phyloP scores from a whole-genome alignment of 2,888 invertebrate genomes.

The Rhagonycha fulva region DNA sequence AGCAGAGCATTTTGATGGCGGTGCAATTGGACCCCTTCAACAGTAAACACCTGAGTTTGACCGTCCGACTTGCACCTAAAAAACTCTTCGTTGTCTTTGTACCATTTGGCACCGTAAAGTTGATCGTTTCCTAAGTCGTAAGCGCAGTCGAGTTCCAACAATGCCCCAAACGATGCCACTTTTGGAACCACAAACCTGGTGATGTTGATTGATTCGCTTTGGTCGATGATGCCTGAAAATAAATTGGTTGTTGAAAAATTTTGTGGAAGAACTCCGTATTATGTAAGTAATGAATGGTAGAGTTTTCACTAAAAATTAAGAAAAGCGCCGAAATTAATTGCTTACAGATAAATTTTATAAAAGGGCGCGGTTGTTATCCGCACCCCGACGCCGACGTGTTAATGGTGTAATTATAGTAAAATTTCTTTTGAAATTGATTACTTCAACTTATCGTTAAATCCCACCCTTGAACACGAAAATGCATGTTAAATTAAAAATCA shows the following conservation, averaged over 20 bases:
- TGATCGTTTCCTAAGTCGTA: slow-evolving; percentile 43
- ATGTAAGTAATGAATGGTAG: slow-evolving; percentile 37
- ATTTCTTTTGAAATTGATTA: slow-evolving; percentile 15
- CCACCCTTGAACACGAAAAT: slow-evolving; percentile 13
- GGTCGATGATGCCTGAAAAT: slow-evolving; percentile 8
- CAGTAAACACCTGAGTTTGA: slow-evolving; percentile 39
- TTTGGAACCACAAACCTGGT: slow-evolving; percentile 45
- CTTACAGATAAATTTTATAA: background rate
- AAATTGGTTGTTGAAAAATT: background rate
- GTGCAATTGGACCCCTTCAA: slow-evolving; percentile 42
- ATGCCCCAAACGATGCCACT: slow-evolving; percentile 41
- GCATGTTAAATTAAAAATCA: slow-evolving; percentile 11
- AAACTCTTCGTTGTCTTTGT: slow-evolving; percentile 48
- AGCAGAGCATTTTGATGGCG: slow-evolving; percentile 32
- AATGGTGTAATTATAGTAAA: slow-evolving; percentile 5
- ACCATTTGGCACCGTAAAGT: slow-evolving; percentile 51
- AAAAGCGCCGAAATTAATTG: slow-evolving; percentile 6
- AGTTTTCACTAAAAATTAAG: slow-evolving; percentile 12
- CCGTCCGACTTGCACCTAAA: slow-evolving; percentile 43
- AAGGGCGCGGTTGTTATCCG: slow-evolving; percentile 5
- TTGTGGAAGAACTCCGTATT: slow-evolving; percentile 2
- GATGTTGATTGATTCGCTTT: slow-evolving; percentile 34
- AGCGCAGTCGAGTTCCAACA: slow-evolving; percentile 44
- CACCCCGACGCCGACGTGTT: slow-evolving; percentile 16
- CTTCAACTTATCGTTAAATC: slow-evolving; percentile 8